Percentiles rank a stretch among this genome's conserved stretches.
phyloP scores from a whole-genome alignment of 2,888 invertebrate species.

The Apamea crenata region DNA sequence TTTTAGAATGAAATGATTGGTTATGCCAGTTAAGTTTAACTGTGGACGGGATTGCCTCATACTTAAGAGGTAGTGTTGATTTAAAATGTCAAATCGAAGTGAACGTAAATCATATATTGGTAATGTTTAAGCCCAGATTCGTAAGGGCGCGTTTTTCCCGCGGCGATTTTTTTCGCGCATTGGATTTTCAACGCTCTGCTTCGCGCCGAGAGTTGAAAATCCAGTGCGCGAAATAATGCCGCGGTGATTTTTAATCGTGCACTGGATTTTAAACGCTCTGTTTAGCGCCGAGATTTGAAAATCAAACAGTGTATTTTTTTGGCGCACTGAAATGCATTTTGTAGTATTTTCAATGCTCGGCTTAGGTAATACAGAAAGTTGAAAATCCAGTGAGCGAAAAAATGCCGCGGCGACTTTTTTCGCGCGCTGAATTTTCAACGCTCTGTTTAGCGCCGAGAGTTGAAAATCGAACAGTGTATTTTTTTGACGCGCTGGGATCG shows the following conservation, averaged over 20 bases:
- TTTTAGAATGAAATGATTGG: slow-evolving; percentile 49
- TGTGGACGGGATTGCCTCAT: slow-evolving; percentile 46
- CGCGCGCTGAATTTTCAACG: no score
- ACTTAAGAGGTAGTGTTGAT: slow-evolving; percentile 59
- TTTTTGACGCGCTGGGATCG: not conserved
- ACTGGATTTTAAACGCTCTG: no score
- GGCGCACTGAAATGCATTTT: not conserved
- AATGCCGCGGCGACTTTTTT: not conserved
- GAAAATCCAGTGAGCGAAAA: not conserved
- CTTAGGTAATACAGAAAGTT: no score
- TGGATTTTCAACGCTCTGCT: no score
- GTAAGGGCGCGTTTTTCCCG: not conserved
- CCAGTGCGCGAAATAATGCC: not conserved
- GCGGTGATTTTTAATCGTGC: no score
- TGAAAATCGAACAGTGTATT: not conserved
- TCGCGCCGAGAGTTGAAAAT: no score
- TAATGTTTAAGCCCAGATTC: slow-evolving; percentile 7
- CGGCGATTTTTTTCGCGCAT: not conserved
- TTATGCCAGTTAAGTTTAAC: slow-evolving; percentile 33
- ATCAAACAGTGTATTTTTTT: not conserved
- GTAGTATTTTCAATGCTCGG: not conserved
- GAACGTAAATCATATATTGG: slow-evolving; percentile 56
- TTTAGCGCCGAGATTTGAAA: no score
- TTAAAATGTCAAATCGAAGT: slow-evolving; percentile 61
- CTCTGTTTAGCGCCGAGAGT: no score